Conservation (phyloP, 2,888 invertebrate species). For the Mellilla xanthometata region DNA sequence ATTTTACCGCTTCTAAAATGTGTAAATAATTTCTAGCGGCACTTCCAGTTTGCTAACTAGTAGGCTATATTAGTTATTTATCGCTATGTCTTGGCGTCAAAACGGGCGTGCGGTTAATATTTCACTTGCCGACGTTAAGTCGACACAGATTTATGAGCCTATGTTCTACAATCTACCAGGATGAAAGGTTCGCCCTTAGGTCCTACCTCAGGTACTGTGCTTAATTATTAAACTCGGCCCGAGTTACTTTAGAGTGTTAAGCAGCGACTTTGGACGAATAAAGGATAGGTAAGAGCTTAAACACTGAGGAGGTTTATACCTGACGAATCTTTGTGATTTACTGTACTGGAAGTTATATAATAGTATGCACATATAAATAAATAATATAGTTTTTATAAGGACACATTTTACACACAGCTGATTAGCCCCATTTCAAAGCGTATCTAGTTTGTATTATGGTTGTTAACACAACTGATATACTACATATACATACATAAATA, state of each 20-base stretch:
- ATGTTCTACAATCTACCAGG: conserved; percentile 76
- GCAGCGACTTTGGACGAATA: conserved; percentile 7
- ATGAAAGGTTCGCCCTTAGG: conserved; percentile 30
- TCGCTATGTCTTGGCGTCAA: conserved; percentile 63
- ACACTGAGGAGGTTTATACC: no score
- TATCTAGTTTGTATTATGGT: no score
- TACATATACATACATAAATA: no score
- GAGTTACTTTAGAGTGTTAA: conserved; percentile 18
- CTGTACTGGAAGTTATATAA: no score
- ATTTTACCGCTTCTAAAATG: no score
- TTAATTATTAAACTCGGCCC: conserved; percentile 22
- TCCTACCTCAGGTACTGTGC: conserved; percentile 22
- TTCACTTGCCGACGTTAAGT: conserved; percentile 76
- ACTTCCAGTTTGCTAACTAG: conserved; percentile 44
- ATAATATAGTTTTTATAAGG: no score
- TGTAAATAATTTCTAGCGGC: background rate
- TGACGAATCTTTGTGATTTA: no score
- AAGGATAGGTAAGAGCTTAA: background rate
- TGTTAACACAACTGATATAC: no score
- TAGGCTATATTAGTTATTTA: conserved; percentile 64
- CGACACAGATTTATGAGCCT: conserved; percentile 75
- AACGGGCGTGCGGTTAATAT: conserved; percentile 76
- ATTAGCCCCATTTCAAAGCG: no score
- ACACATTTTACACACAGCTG: no score
- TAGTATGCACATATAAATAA: no score